phyloP scores from a whole-genome alignment of 2,888 invertebrate genomes.

The Meliscaeva auricollis region DNA sequence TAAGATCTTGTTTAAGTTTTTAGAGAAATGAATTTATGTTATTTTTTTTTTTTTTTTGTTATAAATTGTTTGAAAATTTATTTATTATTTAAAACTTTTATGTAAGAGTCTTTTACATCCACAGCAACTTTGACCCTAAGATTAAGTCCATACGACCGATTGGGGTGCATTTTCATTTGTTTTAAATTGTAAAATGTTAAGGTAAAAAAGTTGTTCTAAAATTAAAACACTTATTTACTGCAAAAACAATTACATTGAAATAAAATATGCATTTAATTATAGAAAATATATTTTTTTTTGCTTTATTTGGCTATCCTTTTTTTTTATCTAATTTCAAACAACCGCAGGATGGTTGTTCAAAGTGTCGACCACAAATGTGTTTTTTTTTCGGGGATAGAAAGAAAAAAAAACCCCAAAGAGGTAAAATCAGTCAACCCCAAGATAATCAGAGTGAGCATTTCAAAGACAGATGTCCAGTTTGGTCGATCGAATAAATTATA shows the following conservation, averaged over 20 bases:
- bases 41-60: too few relatives aligned
- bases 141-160: too few relatives aligned
- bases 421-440: conserved; percentile 74
- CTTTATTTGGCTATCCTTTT: background rate
- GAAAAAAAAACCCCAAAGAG: conserved; percentile 35
- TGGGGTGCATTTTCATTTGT: too few relatives aligned
- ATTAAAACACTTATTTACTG: too few relatives aligned
- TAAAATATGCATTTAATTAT: background rate
- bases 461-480: conserved; percentile 74
- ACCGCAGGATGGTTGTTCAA: conserved; percentile 38
- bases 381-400: background rate
- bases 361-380: conserved; percentile 61
- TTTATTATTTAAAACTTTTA: too few relatives aligned
- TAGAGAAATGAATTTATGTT: too few relatives aligned
- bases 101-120: too few relatives aligned
- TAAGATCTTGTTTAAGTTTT: too few relatives aligned
- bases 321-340: background rate
- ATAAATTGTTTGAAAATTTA: too few relatives aligned
- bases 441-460: conserved; percentile 73
- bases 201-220: too few relatives aligned
- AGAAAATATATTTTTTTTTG: background rate
- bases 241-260: background rate
- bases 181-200: too few relatives aligned
- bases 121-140: too few relatives aligned
- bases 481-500: conserved; percentile 76